Percentiles rank a stretch among this genome's conserved stretches.
Evolutionary conservation across 2,888 invertebrate genomes (phyloP).

Genomic region (Coenonympha arcania): DNA sequence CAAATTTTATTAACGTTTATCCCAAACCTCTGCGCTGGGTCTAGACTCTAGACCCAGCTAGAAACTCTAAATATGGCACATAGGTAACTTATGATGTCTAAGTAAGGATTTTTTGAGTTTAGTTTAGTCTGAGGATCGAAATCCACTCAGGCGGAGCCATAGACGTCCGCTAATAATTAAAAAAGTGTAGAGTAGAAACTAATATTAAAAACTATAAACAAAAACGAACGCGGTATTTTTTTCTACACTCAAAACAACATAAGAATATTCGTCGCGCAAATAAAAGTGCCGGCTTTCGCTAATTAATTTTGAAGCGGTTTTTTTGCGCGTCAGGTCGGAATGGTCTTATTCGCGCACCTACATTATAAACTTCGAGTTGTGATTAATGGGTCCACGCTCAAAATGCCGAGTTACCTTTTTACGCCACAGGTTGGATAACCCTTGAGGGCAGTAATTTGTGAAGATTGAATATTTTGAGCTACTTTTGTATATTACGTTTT

Average conservation of each 20-base stretch:
- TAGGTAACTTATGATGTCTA: too few relatives aligned
- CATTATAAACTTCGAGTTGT: slow-evolving; percentile 19
- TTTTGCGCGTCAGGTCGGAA: slow-evolving; percentile 12
- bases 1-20: too few relatives aligned
- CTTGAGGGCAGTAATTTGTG: slow-evolving; percentile 33
- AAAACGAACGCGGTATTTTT: too few relatives aligned
- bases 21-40: too few relatives aligned
- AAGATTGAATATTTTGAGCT: slow-evolving; percentile 33
- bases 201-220: too few relatives aligned
- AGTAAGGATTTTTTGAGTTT: too few relatives aligned
- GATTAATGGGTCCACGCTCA: slow-evolving; percentile 22
- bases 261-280: slow-evolving; percentile 7
- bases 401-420: slow-evolving; percentile 23
- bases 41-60: too few relatives aligned
- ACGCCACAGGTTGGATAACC: slow-evolving; percentile 30
- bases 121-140: too few relatives aligned
- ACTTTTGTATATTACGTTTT: slow-evolving; percentile 20
- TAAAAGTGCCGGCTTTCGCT: slow-evolving; percentile 17
- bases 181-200: too few relatives aligned
- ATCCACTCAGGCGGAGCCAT: too few relatives aligned
- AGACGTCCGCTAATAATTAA: too few relatives aligned
- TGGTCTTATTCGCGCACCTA: neutral
- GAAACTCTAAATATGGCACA: too few relatives aligned
- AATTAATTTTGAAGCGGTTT: slow-evolving; percentile 21
- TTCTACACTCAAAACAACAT: neutral